phyloP scores from a whole-genome alignment of 2,797 vertebrate genomes.

The Cossypha niveicapilla region DNA sequence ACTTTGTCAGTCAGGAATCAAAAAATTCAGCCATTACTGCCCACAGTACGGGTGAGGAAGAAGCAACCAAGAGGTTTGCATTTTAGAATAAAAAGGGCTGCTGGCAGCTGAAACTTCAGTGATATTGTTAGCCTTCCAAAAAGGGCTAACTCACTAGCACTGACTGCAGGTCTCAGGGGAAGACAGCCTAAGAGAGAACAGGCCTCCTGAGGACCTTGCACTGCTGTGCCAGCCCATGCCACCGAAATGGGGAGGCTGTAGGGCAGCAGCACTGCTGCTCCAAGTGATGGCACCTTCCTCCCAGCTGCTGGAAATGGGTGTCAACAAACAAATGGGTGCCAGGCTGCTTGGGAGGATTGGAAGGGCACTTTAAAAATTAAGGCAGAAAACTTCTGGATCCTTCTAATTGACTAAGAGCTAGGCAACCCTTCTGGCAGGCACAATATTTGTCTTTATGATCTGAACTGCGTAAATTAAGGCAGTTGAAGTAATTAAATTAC shows the following conservation, averaged over 20 bases:
- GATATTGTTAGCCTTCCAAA: not conserved
- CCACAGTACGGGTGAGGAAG: not conserved
- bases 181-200: not conserved
- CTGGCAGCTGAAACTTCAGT: not conserved
- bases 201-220: not conserved
- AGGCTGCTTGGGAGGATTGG: not conserved
- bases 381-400: not conserved
- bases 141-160: not conserved
- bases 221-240: not conserved
- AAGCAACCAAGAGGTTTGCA: not conserved
- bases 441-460: not conserved
- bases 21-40: not conserved
- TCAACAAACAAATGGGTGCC: not conserved
- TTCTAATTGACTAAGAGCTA: not conserved
- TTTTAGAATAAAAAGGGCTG: not conserved
- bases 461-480: constrained; percentile 20
- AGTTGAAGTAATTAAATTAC: constrained; percentile 46
- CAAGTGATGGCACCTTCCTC: not conserved
- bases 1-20: not conserved
- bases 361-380: not conserved
- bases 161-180: not conserved
- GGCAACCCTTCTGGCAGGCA: not conserved
- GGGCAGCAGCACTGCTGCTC: not conserved
- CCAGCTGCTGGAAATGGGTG: not conserved
- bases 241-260: not conserved